phyloP scores from a whole-genome alignment of 1,140 invertebrate genomes.

The Macrobrachium rosenbergii region DNA sequence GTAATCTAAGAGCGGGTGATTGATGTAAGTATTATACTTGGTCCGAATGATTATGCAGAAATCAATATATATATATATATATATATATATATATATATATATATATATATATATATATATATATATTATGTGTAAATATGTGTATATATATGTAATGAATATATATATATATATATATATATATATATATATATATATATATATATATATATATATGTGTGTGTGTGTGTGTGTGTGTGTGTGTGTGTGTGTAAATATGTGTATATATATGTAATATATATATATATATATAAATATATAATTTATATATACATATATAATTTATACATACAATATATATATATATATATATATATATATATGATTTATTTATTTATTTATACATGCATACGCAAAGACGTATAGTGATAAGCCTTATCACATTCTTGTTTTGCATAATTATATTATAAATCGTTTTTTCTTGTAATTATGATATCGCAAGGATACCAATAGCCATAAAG shows the following conservation, averaged over 20 bases:
- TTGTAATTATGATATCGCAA: too few species aligned
- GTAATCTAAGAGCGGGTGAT: too few species aligned
- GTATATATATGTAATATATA: background rate
- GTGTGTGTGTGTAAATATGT: background rate
- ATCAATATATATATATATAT: too few species aligned
- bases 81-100: too few species aligned
- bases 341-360: constrained; percentile 9
- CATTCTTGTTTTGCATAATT: too few species aligned
- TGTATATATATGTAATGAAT: background rate
- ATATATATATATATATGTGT: constrained; percentile 8
- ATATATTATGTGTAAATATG: too few species aligned
- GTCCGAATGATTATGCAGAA: too few species aligned
- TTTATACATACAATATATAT: constrained; percentile 12
- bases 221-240: background rate
- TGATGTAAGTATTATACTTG: too few species aligned
- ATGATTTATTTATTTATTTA: background rate
- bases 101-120: too few species aligned
- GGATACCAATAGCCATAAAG: too few species aligned
- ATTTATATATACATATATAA: constrained; percentile 9
- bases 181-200: constrained; percentile 22
- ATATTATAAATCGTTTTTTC: too few species aligned
- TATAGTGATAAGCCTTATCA: too few species aligned
- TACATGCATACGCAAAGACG: background rate
- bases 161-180: constrained; percentile 14
- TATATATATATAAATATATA: constrained; percentile 17